Percentiles rank a stretch among this genome's conserved stretches.
These are phyloP conservation scores for Centrocercus urophasianus DNA, from an alignment of 2,113 vertebrate species.

Conservation along the genomic window DNA sequence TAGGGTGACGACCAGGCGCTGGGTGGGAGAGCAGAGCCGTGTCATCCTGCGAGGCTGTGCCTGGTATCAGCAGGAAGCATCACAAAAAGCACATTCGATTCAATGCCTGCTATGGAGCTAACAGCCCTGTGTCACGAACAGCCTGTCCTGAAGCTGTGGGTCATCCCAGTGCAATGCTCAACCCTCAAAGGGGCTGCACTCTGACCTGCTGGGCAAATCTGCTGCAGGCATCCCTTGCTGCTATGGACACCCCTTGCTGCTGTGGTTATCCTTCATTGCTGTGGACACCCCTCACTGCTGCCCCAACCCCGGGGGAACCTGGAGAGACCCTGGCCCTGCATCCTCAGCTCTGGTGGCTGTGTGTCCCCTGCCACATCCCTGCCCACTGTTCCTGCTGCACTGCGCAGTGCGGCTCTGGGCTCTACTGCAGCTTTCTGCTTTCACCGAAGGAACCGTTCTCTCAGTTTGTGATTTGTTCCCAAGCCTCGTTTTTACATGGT, in stretches of 20 bases:
- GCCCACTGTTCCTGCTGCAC: not conserved
- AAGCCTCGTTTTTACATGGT: not conserved
- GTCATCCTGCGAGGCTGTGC: not conserved
- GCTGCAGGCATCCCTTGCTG: not conserved
- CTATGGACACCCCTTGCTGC: not conserved
- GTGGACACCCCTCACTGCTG: not conserved
- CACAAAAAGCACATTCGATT: slow-evolving; percentile 36
- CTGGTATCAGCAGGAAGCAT: slow-evolving; percentile 33
- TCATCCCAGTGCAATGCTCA: not conserved
- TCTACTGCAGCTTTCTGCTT: not conserved
- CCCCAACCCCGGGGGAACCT: too few species aligned
- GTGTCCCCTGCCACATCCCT: too few species aligned
- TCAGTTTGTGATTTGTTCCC: not conserved
- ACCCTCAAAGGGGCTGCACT: not conserved
- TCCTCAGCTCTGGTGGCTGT: too few species aligned
- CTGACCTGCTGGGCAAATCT: not conserved
- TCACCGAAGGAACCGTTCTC: not conserved
- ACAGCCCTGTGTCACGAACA: slow-evolving; percentile 29
- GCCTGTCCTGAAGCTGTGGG: slow-evolving; percentile 38
- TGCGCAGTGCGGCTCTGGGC: not conserved
- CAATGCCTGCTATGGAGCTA: slow-evolving; percentile 37
- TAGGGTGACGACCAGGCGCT: not conserved
- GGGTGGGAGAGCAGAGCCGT: slow-evolving; percentile 30
- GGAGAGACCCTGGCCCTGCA: too few species aligned
- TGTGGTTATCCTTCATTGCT: not conserved